These are phyloP conservation scores for Colinus virginianus DNA, from an alignment of 2,113 vertebrate genomes.

Conservation along the genomic window DNA sequence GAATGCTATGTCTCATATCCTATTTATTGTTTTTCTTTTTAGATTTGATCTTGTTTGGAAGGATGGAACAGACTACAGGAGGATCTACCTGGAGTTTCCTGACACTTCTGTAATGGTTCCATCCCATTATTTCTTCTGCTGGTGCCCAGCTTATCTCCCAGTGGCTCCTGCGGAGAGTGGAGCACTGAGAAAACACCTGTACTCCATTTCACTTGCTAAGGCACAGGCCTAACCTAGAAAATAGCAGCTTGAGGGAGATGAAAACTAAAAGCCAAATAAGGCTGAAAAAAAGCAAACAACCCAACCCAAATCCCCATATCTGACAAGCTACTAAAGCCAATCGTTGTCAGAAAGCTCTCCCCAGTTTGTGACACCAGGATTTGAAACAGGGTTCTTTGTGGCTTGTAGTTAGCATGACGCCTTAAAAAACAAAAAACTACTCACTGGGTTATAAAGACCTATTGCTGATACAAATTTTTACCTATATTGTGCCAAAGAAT, in stretches of 20 bases:
- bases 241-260: not conserved
- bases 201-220: not conserved
- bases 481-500: not conserved
- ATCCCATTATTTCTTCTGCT: not conserved
- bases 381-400: conserved; percentile 30
- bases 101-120: not conserved
- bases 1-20: not conserved
- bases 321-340: not conserved
- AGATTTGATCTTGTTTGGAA: not conserved
- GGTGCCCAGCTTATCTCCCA: not conserved
- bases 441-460: not conserved
- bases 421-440: not conserved
- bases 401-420: not conserved
- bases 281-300: not conserved
- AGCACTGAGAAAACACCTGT: not conserved
- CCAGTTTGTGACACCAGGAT: conserved; percentile 57
- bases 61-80: not conserved
- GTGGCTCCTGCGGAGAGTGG: not conserved
- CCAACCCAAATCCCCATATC: not conserved
- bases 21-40: not conserved
- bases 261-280: not conserved
- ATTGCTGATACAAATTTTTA: not conserved
- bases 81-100: not conserved
- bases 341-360: not conserved
- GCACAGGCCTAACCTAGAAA: not conserved